Evolutionary conservation across 2,113 vertebrate species (phyloP).

Genomic region (Peromyscus polionotus): DNA sequence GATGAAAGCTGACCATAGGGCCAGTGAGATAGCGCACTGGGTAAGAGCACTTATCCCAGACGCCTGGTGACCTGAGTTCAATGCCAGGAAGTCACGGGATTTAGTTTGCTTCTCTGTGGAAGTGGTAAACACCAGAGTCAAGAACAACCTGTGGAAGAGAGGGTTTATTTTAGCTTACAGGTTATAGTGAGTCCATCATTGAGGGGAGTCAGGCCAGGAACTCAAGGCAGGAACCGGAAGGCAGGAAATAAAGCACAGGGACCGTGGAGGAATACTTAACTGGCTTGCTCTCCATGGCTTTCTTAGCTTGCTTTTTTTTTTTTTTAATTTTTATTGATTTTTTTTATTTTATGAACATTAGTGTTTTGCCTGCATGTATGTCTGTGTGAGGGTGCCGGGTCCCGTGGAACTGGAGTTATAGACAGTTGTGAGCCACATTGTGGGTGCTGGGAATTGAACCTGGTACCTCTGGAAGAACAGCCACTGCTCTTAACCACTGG

Average conservation of each 20-base stretch:
- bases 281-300: not conserved
- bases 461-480: too few relatives aligned
- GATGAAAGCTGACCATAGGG: not conserved
- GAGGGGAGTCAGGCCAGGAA: not conserved
- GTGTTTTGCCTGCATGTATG: too few relatives aligned
- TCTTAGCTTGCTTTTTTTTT: too few relatives aligned
- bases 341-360: too few relatives aligned
- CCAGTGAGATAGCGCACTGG: not conserved
- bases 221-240: not conserved
- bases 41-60: not conserved
- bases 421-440: too few relatives aligned
- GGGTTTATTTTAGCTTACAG: not conserved
- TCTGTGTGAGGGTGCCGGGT: too few relatives aligned
- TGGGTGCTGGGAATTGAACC: too few relatives aligned
- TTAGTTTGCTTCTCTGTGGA: not conserved
- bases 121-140: not conserved
- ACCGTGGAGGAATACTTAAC: not conserved
- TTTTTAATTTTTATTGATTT: too few relatives aligned
- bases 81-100: not conserved
- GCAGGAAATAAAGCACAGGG: not conserved
- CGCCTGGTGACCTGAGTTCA: not conserved
- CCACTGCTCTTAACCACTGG: too few relatives aligned
- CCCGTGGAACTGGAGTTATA: too few relatives aligned
- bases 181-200: not conserved
- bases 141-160: not conserved